phyloP scores from a whole-genome alignment of 2,888 invertebrate genomes.

The Stenodera caucasica region DNA sequence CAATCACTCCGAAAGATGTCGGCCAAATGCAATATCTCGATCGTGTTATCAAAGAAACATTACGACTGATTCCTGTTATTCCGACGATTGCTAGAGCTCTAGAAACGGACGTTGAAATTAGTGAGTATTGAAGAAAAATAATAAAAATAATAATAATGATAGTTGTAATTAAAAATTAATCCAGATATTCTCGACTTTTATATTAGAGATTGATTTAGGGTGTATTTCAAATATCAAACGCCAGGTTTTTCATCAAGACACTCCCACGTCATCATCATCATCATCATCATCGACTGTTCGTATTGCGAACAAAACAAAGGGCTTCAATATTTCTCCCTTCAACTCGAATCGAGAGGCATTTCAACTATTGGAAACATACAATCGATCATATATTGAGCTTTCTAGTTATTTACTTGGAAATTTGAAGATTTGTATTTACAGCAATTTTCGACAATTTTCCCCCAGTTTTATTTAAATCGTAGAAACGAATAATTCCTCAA shows the following conservation, averaged over 20 bases:
- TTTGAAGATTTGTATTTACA: too few species aligned
- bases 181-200: neutral
- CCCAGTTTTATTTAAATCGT: too few species aligned
- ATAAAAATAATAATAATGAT: neutral
- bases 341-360: too few species aligned
- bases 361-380: too few species aligned
- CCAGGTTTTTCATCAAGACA: neutral
- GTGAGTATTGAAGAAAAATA: slow-evolving; percentile 34
- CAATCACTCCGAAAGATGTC: slow-evolving; percentile 46
- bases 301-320: too few species aligned
- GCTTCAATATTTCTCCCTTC: too few species aligned
- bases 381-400: too few species aligned
- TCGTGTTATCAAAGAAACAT: slow-evolving; percentile 48
- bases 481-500: neutral
- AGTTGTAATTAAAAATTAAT: neutral
- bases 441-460: too few species aligned
- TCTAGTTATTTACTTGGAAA: too few species aligned
- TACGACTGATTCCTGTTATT: slow-evolving; percentile 47
- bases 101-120: slow-evolving; percentile 43
- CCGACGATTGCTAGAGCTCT: slow-evolving; percentile 45
- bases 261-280: too few species aligned
- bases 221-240: too few species aligned
- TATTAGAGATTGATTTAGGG: neutral
- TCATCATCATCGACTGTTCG: too few species aligned
- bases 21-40: slow-evolving; percentile 51